Evolutionary conservation across 2,113 vertebrate genomes (phyloP), one percentile per base, ranked within the genome.

Genomic region (Taxidea taxus): DNA sequence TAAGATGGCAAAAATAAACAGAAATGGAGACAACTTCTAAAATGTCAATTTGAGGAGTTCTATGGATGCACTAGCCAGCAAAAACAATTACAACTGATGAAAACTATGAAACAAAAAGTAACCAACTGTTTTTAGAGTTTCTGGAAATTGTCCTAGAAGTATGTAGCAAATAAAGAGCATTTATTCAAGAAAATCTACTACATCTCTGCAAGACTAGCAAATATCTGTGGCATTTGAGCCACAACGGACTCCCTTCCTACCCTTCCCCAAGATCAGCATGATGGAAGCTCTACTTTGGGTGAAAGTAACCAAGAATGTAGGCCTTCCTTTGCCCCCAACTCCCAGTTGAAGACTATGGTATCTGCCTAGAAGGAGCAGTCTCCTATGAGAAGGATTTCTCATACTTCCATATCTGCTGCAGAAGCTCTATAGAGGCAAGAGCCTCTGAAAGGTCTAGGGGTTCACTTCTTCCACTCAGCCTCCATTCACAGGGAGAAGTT

Each of bases 141-240:
- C 62, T 72, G 80, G 64, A 94, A 86, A 86, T 6, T 47, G 72
- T 37, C 87, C 31, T 81, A 64, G 91, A 87, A 25, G 10, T 44
- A 66, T n/a, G 23, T 34, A 93, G 14, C 37, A 89, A 83, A 89
- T 93, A 66, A 74, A 72, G 56, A 68, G 66, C 21, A 83, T 62
- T 70, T 75, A 91, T n/a, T 89, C 47, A 88, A 93, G 85, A 68
- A 89, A 96, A 68, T 58, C 16, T 54, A 64, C 25, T 64, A 93
- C 27, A 89, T 70, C 25, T 87, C 60, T 87, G 21, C 14, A 58
- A 80, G 51, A 80, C n/a, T 37, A 87, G 37, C 16, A 74, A 54
- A 87, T 42, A 25, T 25, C 31, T 89, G 20, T 29, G 68, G 16
- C 27, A 83, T 62, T 20, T 37, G 31, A 64, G 23, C 51, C 70